phyloP scores from a whole-genome alignment of 2,797 vertebrate species.

The Smutsia gigantea region DNA sequence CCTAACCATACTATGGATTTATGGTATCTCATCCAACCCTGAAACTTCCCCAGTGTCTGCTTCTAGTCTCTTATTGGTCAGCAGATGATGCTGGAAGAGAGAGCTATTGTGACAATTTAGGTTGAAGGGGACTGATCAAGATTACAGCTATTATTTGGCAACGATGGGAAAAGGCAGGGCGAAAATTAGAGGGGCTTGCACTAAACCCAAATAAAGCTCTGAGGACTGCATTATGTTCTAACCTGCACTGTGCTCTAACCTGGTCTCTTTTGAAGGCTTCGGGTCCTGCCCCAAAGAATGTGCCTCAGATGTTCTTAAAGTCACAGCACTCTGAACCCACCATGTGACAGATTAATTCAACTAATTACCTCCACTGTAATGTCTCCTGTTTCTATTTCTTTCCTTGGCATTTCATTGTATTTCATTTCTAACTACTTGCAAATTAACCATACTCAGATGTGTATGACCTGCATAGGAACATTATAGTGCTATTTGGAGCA shows the following conservation, averaged over 20 bases:
- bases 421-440: slow-evolving; percentile 22
- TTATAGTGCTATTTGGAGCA: not conserved
- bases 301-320: not conserved
- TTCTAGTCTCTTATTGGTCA: not conserved
- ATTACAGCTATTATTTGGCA: not conserved
- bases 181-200: not conserved
- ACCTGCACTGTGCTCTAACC: not conserved
- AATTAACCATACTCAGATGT: not conserved
- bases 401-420: slow-evolving; percentile 29
- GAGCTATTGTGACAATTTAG: not conserved
- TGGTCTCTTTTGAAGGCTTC: not conserved
- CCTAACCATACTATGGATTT: not conserved
- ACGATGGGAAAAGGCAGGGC: not conserved
- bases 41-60: not conserved
- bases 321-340: not conserved
- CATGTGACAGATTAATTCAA: slow-evolving; percentile 6
- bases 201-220: not conserved
- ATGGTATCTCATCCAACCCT: not conserved
- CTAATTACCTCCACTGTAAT: not conserved
- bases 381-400: slow-evolving; percentile 46
- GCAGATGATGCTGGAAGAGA: not conserved
- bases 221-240: not conserved
- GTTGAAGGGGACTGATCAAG: not conserved
- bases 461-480: not conserved
- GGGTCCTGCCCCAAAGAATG: not conserved